Conservation (phyloP, 1,140 invertebrate genomes). For the Zaprionus lachaisei region DNA sequence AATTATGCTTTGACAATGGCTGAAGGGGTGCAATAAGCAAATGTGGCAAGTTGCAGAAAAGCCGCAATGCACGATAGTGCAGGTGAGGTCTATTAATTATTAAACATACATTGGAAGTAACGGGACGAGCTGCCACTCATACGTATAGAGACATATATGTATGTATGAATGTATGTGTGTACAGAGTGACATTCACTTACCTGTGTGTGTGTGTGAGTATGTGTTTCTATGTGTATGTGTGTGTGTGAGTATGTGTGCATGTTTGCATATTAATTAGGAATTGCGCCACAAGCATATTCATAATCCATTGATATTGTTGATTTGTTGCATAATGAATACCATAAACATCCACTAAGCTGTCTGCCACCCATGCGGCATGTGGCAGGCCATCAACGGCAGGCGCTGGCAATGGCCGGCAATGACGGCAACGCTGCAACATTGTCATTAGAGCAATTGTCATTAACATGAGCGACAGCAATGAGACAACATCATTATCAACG, state of each 20-base stretch:
- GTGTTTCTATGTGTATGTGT: conserved; percentile 54
- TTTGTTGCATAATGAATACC: conserved; percentile 82
- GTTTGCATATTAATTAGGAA: conserved; percentile 81
- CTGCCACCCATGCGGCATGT: conserved; percentile 9
- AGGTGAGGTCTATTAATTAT: conserved; percentile 58
- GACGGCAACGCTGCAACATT: conserved; percentile 61
- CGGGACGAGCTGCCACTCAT: neutral
- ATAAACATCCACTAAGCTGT: conserved; percentile 69
- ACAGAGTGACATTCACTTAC: conserved; percentile 47
- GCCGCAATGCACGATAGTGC: conserved; percentile 35
- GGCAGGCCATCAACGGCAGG: conserved; percentile 23
- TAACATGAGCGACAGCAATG: conserved; percentile 78
- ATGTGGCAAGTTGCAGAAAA: conserved; percentile 48
- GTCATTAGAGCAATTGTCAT: conserved; percentile 83
- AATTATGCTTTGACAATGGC: conserved; percentile 61
- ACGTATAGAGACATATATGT: neutral
- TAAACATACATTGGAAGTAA: conserved; percentile 48
- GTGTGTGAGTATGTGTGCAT: conserved; percentile 51
- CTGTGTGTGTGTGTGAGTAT: conserved; percentile 32
- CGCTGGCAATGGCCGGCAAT: conserved; percentile 12
- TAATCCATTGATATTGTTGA: conserved; percentile 82
- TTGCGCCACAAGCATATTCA: conserved; percentile 73
- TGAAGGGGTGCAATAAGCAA: conserved; percentile 20
- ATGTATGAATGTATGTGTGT: neutral
- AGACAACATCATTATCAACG: conserved; percentile 80